Conservation (phyloP, 2,113 vertebrate species). For the Redunca redunca region DNA sequence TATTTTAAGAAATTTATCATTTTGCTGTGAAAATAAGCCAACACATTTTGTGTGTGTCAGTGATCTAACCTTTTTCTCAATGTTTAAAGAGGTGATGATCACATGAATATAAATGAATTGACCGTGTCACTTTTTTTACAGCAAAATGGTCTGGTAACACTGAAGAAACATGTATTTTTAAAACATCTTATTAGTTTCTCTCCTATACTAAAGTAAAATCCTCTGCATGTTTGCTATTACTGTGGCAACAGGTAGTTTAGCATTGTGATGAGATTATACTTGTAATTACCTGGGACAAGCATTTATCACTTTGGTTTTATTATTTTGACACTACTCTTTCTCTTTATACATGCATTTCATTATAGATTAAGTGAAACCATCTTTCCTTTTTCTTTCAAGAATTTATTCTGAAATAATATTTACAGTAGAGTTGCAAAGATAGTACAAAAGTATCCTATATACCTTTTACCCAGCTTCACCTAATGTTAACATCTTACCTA, state of each 20-base stretch:
- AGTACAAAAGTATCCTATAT: not conserved
- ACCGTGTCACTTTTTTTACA: not conserved
- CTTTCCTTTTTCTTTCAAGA: not conserved
- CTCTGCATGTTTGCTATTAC: not conserved
- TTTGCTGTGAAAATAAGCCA: not conserved
- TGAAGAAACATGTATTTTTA: not conserved
- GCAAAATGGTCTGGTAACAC: not conserved
- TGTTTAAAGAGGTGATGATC: not conserved
- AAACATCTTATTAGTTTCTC: not conserved
- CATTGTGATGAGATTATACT: not conserved
- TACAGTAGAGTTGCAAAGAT: not conserved
- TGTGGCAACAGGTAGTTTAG: not conserved
- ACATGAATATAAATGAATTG: not conserved
- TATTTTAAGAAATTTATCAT: not conserved
- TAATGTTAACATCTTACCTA: not conserved
- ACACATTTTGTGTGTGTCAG: not conserved
- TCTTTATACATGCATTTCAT: not conserved
- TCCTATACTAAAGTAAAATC: not conserved
- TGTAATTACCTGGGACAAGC: not conserved
- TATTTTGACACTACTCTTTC: not conserved
- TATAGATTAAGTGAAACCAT: not conserved
- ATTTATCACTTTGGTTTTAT: not conserved
- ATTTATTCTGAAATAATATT: not conserved
- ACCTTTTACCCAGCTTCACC: not conserved
- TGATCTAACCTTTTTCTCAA: not conserved